Base-by-base conservation (phyloP, 2,797 vertebrate species). In the Ptychobarbus kaznakovi region DNA sequence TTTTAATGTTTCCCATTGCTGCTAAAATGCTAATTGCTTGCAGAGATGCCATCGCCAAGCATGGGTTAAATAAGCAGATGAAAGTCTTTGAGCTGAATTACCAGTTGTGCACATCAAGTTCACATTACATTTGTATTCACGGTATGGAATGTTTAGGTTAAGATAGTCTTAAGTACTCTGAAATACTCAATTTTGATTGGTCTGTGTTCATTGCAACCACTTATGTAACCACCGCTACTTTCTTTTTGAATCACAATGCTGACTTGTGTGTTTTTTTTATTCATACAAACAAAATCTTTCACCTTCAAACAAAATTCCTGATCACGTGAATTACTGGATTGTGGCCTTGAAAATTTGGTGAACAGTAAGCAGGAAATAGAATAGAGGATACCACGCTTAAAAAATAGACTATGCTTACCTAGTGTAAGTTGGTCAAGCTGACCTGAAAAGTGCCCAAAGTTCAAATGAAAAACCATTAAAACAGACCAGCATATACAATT, bases 1-100 rank as follows among this genome's bases (percentile, higher is more conserved):
- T 87, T 87, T 87, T 88, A 89, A 85, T 15, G 3, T 73, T 73
- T 74, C 42, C 40, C 72, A 73, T 73, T 42, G 53, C 53, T 72
- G 53, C 77, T 78, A 56, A 69, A 77, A 84, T 58, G 74, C 74
- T 80, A 85, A 74, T 85, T 1, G 28, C n/a, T 84, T 74, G 20
- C 53, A 80, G 28, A 80, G 7, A 70, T 72, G 77, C 42, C 53
- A 79, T 70, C 63, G 65, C 69, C 49, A 79, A 70, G 22, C 49
- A 13, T 72, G 66, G 40, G 40, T 79, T 73, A 81, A 49, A 49
- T 42, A 38, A 68, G 25, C 61, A 66, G 78, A 65, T 28, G 11
- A 80, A 68, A n/a, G 16, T 46, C 40, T 80, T 65, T 46, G 18
- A 69, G 32, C 42, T 40, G 49, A 56, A 56, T 81, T 70, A 25